A percentile compares a stretch with the other conserved stretches of the same genome.
Conservation (phyloP, 2,797 vertebrate genomes). For the Moxostoma hubbsi region DNA sequence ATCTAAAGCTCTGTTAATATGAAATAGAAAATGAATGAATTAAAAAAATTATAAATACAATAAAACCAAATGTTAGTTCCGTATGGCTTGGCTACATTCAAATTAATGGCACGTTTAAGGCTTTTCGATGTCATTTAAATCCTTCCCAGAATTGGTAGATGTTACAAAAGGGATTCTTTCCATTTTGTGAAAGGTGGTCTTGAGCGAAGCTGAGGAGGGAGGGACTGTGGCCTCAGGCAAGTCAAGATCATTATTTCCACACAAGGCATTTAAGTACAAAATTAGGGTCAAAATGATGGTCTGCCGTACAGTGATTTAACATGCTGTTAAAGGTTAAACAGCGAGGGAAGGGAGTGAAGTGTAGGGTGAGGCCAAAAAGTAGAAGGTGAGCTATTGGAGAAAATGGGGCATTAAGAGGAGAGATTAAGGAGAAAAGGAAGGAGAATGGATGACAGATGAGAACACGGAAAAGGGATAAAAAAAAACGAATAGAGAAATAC, state of each 20-base stretch:
- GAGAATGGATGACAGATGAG: neutral
- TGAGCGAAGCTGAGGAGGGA: conserved; percentile 5
- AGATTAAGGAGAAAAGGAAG: neutral
- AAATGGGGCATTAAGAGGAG: neutral
- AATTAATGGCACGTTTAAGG: conserved; percentile 25
- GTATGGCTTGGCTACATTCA: conserved; percentile 19
- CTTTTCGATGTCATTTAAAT: neutral
- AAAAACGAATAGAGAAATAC: neutral
- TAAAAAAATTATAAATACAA: neutral
- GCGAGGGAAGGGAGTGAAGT: conserved; percentile 47
- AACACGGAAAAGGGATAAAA: conserved; percentile 7
- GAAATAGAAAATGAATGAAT: too few species aligned
- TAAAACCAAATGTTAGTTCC: conserved; percentile 29
- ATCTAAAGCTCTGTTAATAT: neutral
- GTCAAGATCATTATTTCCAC: conserved; percentile 46
- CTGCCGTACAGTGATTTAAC: conserved; percentile 37
- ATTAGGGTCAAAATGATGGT: conserved; percentile 40
- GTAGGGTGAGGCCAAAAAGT: conserved; percentile 34
- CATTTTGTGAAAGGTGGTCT: conserved; percentile 8
- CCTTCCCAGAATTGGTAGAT: conserved; percentile 1
- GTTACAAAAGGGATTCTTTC: conserved; percentile 6
- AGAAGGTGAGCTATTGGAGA: conserved; percentile 2
- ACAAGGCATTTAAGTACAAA: conserved; percentile 44
- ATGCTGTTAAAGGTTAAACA: conserved; percentile 45
- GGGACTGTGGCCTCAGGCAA: conserved; percentile 29